Evolutionary conservation across 2,888 invertebrate species (phyloP), one percentile per base, ranked within the genome.

Genomic region (Oconnorella tubifera): DNA sequence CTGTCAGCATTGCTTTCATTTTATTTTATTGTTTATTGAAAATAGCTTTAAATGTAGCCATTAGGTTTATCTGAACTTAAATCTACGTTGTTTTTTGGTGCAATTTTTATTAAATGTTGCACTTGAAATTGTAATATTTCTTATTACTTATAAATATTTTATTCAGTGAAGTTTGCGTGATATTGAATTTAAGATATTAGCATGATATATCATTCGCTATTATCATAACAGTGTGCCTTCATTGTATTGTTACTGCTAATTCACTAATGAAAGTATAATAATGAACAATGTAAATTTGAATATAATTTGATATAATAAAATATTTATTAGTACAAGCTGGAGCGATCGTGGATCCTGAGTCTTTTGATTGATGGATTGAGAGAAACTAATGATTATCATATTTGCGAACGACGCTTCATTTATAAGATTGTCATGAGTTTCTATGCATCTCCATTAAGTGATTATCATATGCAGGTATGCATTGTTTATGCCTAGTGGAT

Each of bases 331-430:
- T 78, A 76, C 70, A 85, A 86, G 27, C 85, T 86, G 0, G 88
- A 91, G 74, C 85, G 90, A 55, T 83, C 85, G 31, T 96, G 94
- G 88, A 88, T 93, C 40, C 83, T 95, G 10, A 86, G 89, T 73
- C 82, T 92, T 6, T 85, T 95, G 33, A 83, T 85, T 23, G 88
- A 91, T 73, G 92, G 94, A 1, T 84, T 91, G 49, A 88, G 88
- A 75, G 88, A 88, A 0, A 86, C 88, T 73, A 83, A 85, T 0
- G 95, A 96, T 80, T 87, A 90, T 62, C 85, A 87, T 60, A 84
- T 91, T 1, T 86, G 89, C 27, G 86, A 90, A 64, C 88, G 88
- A 75, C 88, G 88, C 0, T 87, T 89, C 83, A 86, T 89, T 10
- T 87, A 90, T 71, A 92, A 91, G 79, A 87, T 90, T 77, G 83